Base-by-base conservation (phyloP, 2,797 vertebrate genomes). In the Sebastes hubbsi region DNA sequence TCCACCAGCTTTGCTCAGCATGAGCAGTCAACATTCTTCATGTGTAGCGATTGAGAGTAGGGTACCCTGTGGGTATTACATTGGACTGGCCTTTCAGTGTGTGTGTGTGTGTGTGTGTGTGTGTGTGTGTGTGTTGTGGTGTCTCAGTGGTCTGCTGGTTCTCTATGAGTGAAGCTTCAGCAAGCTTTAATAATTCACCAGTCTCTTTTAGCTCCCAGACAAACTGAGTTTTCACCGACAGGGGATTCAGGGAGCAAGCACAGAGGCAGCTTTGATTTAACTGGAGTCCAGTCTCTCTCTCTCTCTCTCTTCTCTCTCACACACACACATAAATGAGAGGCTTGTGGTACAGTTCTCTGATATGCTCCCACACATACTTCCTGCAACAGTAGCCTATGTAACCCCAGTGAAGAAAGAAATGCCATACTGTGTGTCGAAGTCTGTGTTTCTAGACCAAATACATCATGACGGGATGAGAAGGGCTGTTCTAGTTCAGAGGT, bases 181-280 rank as follows among this genome's bases (percentile, higher is more conserved):
- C 87, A 72, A 87, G 86, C 87, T 91, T 93, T 92, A 93, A 95
- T 94, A 94, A 93, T 94, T 94, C 90, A 94, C 89, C 61, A 80
- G 87, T 73, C 84, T 93, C 89, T 89, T 88, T 91, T 89, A 87
- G 85, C 90, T 93, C 83, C 83, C 81, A 91, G 91, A 91, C 87
- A 93, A 93, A 93, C 91, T 63, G 72, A 88, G 85, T 89, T 91
- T 89, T 86, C 85, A 88, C 86, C 87, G 46, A 77, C 92, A 67
- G 80, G 90, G 90, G 87, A 91, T 84, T 89, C 68, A 77, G 83
- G 78, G 75, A 90, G 88, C 74, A 64, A 83, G 89, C 83, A 78
- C 69, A 87, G 49, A 84, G 64, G 77, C 86, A 88, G 86, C 90
- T 93, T 91, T 93, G 92, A 94, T 94, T 94, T 89, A 81, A 83